phyloP scores from a whole-genome alignment of 2,797 vertebrate genomes.

The Graptemys geographica region DNA sequence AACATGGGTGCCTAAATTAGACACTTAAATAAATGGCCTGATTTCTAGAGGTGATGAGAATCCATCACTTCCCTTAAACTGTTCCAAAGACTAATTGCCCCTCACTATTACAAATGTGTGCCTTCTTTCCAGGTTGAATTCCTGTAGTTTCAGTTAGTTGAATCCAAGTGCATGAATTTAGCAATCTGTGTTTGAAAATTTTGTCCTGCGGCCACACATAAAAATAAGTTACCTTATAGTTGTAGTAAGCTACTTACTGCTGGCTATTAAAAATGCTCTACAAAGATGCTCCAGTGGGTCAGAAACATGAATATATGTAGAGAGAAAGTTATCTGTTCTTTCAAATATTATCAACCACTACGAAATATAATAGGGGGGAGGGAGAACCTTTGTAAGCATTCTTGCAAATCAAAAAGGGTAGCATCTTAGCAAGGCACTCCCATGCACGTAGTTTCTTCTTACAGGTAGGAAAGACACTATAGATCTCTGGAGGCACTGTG shows the following conservation, averaged over 20 bases:
- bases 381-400: background rate
- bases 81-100: background rate
- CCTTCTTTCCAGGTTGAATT: background rate
- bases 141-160: background rate
- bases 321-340: background rate
- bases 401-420: background rate
- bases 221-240: background rate
- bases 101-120: background rate
- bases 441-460: background rate
- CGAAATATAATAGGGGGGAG: background rate
- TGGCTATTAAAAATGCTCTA: background rate
- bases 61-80: background rate
- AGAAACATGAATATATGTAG: rapidly evolving
- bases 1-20: background rate
- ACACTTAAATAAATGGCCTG: background rate
- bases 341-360: background rate
- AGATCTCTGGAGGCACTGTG: background rate
- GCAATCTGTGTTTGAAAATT: background rate
- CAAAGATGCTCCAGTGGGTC: background rate
- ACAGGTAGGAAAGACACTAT: background rate
- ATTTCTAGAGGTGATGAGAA: background rate
- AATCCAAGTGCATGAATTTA: background rate
- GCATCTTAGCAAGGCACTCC: background rate
- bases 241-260: rapidly evolving
- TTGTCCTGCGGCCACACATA: background rate